Evolutionary conservation across 2,888 invertebrate species (phyloP).

Genomic region (Elegia similella): DNA sequence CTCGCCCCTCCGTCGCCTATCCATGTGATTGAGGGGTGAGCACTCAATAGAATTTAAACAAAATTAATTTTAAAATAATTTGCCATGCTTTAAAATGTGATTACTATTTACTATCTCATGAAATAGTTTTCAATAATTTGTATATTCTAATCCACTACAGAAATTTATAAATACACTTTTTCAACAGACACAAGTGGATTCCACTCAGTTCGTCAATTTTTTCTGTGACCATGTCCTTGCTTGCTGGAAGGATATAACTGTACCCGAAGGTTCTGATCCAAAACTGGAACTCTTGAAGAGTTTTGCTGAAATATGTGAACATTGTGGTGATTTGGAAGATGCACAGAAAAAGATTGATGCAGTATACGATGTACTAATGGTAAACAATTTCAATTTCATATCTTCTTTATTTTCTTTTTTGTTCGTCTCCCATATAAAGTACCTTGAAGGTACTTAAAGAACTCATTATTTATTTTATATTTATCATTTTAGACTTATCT

Average conservation of each 20-base stretch:
- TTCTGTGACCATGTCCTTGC: constrained; percentile 93
- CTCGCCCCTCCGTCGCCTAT: too few species aligned
- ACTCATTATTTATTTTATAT: neutral
- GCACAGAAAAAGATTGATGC: constrained; percentile 87
- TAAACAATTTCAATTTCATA: constrained; percentile 56
- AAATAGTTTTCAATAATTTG: too few species aligned
- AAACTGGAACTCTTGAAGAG: constrained; percentile 91
- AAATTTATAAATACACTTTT: too few species aligned
- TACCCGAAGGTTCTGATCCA: constrained; percentile 82
- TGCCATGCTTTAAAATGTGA: too few species aligned
- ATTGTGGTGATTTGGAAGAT: constrained; percentile 89
- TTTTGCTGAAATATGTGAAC: constrained; percentile 91
- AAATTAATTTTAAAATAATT: too few species aligned
- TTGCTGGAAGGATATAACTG: constrained; percentile 85
- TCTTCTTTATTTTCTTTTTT: too few species aligned
- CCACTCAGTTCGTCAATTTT: constrained; percentile 91
- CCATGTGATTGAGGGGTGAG: too few species aligned
- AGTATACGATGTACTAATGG: constrained; percentile 89
- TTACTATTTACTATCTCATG: too few species aligned
- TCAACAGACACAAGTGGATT: constrained; percentile 90
- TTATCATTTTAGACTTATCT: constrained; percentile 86
- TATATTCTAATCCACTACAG: too few species aligned
- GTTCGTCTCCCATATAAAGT: neutral
- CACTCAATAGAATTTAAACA: too few species aligned
- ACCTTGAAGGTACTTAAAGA: too few species aligned